These are phyloP conservation scores for Montipora capricornis DNA, from an alignment of 64 coral and sea anemone species.

Conservation along the genomic window DNA sequence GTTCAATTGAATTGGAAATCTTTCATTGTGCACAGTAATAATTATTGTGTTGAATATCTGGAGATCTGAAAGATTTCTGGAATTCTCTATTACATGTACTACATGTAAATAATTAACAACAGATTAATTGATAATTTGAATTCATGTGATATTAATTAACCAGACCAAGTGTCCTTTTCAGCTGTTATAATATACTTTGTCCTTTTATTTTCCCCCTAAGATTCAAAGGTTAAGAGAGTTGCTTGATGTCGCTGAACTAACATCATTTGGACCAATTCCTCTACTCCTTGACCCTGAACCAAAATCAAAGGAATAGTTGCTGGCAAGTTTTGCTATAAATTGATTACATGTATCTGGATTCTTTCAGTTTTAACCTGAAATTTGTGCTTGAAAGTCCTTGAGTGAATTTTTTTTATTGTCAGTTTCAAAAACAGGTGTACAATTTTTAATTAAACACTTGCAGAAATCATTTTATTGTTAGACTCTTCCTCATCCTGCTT, in stretches of 20 bases:
- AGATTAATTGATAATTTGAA: no score
- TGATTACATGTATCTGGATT: not conserved
- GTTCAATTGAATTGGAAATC: not conserved
- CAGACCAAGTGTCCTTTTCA: not conserved
- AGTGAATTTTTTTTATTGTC: no score
- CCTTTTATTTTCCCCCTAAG: constrained; percentile 19
- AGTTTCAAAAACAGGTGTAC: no score
- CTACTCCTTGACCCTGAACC: constrained; percentile 90
- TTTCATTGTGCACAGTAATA: not conserved
- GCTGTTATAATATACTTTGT: not conserved
- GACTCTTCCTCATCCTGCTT: not conserved
- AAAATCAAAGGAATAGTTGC: constrained; percentile 92
- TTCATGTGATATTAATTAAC: no score
- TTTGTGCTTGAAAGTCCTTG: not conserved
- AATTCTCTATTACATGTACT: not conserved
- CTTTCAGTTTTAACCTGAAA: no score
- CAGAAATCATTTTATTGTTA: no score
- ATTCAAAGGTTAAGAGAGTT: constrained; percentile 89
- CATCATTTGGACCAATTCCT: constrained; percentile 82
- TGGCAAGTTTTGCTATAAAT: constrained; percentile 73
- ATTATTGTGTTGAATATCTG: no score
- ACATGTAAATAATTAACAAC: no score
- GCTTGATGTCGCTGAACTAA: constrained; percentile 85
- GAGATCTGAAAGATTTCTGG: no score
- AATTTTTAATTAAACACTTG: not conserved